Percentiles rank a stretch among this genome's conserved stretches.
Conservation (phyloP, 2,888 invertebrate genomes). For the Sphaerophoria rueppellii region DNA sequence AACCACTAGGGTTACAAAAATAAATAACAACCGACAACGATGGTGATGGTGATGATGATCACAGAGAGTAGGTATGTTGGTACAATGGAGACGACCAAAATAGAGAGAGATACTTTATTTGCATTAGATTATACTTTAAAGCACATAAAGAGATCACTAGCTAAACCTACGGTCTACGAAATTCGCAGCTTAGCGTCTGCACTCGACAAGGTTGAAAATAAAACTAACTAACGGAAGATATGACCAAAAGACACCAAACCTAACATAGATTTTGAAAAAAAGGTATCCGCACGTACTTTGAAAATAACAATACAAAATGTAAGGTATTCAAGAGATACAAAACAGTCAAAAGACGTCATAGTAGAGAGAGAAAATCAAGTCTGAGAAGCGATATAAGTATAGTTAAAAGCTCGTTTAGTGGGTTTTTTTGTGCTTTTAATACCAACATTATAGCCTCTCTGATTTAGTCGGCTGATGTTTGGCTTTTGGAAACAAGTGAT, state of each 20-base stretch:
- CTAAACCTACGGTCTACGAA: constrained; percentile 68
- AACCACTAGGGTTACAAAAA: constrained; percentile 44
- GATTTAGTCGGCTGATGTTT: constrained; percentile 36
- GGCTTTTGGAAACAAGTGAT: constrained; percentile 60
- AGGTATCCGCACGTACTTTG: constrained; percentile 11
- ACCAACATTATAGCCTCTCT: constrained; percentile 23
- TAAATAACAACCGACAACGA: constrained; percentile 46
- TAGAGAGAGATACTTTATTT: constrained; percentile 50
- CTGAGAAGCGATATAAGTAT: constrained; percentile 6
- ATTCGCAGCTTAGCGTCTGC: constrained; percentile 72
- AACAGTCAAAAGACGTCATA: constrained; percentile 15
- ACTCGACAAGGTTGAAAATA: constrained; percentile 74
- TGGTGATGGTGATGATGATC: constrained; percentile 60
- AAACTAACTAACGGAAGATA: constrained; percentile 75
- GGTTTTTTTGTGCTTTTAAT: constrained; percentile 58
- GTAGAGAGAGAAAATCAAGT: constrained; percentile 20
- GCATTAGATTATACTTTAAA: constrained; percentile 8
- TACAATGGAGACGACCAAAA: constrained; percentile 64
- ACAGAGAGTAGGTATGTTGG: constrained; percentile 11
- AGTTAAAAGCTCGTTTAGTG: constrained; percentile 55
- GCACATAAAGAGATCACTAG: constrained; percentile 37
- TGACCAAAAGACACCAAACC: constrained; percentile 71
- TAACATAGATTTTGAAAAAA: constrained; percentile 58
- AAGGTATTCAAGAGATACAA: constrained; percentile 58
- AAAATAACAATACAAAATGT: constrained; percentile 41